A percentile compares a stretch with the other conserved stretches of the same genome.
These are phyloP conservation scores for Aplocera efformata DNA, from an alignment of 2,888 invertebrate species.

Conservation along the genomic window DNA sequence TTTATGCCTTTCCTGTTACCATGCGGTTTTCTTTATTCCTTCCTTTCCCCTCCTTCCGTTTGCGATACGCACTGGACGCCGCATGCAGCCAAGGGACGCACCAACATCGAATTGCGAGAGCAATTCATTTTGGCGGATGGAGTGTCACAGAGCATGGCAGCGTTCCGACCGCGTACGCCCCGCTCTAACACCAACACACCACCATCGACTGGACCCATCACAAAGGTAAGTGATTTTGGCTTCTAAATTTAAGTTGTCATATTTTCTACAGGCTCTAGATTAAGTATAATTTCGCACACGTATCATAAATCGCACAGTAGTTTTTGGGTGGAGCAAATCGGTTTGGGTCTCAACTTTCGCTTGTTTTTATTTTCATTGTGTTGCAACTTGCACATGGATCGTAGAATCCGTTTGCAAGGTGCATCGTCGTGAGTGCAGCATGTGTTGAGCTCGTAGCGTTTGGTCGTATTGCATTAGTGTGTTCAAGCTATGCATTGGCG, in stretches of 20 bases:
- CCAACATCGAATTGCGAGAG: conserved; percentile 99
- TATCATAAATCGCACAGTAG: conserved; percentile 75
- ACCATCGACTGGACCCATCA: conserved; percentile 92
- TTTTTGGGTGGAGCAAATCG: conserved; percentile 74
- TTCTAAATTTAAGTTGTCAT: conserved; percentile 38
- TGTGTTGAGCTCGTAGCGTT: conserved; percentile 77
- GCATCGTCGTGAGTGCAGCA: conserved; percentile 71
- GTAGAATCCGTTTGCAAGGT: conserved; percentile 69
- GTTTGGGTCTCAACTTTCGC: conserved; percentile 67
- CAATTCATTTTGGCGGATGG: conserved; percentile 99
- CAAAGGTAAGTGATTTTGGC: conserved; percentile 87
- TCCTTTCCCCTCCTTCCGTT: conserved; percentile 47
- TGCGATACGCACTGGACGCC: conserved; percentile 73
- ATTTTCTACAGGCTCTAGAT: conserved; percentile 60
- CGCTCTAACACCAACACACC: conserved; percentile 87
- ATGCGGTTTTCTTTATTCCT: conserved; percentile 65
- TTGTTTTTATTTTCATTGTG: conserved; percentile 52
- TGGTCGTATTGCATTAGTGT: conserved; percentile 76
- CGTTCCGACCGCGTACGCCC: conserved; percentile 97
- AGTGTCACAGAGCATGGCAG: conserved; percentile 99
- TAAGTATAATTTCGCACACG: conserved; percentile 70
- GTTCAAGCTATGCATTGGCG: conserved; percentile 74
- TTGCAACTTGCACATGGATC: conserved; percentile 73
- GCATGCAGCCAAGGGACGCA: conserved; percentile 98
- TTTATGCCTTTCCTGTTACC: conserved; percentile 62